phyloP scores from a whole-genome alignment of 1,140 invertebrate genomes.

The Tetraneura akinire region DNA sequence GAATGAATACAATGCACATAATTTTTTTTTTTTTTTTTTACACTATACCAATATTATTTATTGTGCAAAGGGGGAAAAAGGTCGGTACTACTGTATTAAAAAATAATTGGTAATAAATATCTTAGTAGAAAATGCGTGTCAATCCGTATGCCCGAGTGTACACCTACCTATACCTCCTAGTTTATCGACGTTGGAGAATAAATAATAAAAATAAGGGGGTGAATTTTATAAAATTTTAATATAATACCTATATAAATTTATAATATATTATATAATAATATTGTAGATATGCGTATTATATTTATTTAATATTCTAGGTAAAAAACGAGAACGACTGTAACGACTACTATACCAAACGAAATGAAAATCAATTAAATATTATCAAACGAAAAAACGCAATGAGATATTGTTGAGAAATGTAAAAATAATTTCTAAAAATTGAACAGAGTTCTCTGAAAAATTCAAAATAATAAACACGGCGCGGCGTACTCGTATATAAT shows the following conservation, averaged over 20 bases:
- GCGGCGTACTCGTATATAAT: too few relatives aligned
- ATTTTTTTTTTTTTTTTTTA: constrained; percentile 36
- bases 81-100: constrained; percentile 37
- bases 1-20: background rate
- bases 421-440: background rate
- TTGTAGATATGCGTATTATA: too few relatives aligned
- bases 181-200: constrained; percentile 19
- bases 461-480: background rate
- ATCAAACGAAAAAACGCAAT: background rate
- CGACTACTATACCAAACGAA: background rate
- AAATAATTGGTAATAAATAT: constrained; percentile 44
- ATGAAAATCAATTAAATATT: background rate
- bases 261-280: too few relatives aligned
- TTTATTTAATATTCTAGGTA: too few relatives aligned
- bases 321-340: background rate
- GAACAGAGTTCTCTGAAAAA: background rate
- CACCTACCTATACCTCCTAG: too few relatives aligned
- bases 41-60: constrained; percentile 28
- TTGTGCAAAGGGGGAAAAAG: background rate
- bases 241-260: too few relatives aligned
- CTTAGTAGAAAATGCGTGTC: constrained; percentile 25
- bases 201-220: background rate
- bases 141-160: background rate
- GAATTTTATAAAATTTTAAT: constrained; percentile 20
- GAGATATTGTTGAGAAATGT: too few relatives aligned